These are phyloP conservation scores for Xestia rhomboidea DNA, from an alignment of 2,888 invertebrate genomes.

Conservation along the genomic window DNA sequence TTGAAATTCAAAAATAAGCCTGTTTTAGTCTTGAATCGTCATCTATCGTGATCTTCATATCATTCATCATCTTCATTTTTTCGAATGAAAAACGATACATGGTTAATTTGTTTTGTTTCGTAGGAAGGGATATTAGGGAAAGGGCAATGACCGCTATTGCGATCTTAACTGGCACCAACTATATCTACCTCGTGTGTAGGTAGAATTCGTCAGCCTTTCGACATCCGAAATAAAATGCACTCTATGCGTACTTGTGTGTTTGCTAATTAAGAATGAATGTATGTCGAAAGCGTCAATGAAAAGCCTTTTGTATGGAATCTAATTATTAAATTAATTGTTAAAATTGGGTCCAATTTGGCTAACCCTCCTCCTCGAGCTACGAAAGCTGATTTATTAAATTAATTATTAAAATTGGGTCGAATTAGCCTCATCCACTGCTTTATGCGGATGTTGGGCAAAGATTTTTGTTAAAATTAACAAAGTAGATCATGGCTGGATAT, in stretches of 20 bases:
- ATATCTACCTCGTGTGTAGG: background rate
- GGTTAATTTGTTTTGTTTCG: no score
- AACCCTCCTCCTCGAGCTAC: background rate
- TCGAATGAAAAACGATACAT: no score
- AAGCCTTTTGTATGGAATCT: background rate
- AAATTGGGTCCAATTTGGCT: background rate
- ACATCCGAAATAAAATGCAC: background rate
- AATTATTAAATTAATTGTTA: background rate
- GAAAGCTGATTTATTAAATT: conserved; percentile 6
- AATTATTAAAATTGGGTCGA: background rate
- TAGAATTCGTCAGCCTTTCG: background rate
- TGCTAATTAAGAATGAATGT: background rate
- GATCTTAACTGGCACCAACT: no score
- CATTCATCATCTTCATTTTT: no score
- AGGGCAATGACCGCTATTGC: no score
- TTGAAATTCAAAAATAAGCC: no score
- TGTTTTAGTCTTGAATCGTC: no score
- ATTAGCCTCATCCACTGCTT: background rate
- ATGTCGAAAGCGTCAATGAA: background rate
- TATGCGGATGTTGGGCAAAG: background rate
- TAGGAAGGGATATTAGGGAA: no score
- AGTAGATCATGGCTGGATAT: conserved; percentile 25
- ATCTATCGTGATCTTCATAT: no score
- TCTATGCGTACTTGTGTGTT: background rate
- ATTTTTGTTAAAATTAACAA: background rate